A percentile compares a stretch with the other conserved stretches of the same genome.
Evolutionary conservation across 2,888 invertebrate genomes (phyloP).

Genomic region (Xylophagus ater): DNA sequence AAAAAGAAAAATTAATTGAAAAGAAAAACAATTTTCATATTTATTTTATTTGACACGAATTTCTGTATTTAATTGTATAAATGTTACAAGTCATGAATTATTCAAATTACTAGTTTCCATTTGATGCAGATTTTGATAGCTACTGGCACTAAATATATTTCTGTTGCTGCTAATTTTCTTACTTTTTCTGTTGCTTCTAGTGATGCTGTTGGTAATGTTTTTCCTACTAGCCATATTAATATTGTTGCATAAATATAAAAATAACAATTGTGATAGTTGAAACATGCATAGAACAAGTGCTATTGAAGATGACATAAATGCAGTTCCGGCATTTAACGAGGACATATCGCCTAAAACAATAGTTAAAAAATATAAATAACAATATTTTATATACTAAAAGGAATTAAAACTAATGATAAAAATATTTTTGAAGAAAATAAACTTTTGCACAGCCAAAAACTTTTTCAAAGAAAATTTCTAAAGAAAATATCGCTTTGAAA

Average conservation of each 20-base stretch:
- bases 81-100: slow-evolving; percentile 12
- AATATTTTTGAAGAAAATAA: no score
- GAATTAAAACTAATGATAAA: no score
- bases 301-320: slow-evolving; percentile 12
- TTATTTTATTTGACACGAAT: slow-evolving; percentile 3
- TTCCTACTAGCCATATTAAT: no score
- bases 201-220: slow-evolving; percentile 3
- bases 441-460: no score
- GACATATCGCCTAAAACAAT: slow-evolving; percentile 31
- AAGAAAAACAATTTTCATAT: no score
- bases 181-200: background rate
- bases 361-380: no score
- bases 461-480: no score
- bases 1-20: no score
- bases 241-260: slow-evolving; percentile 6
- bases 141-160: slow-evolving; percentile 1
- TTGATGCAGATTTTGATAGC: background rate
- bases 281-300: slow-evolving; percentile 10
- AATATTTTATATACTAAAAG: no score
- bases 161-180: background rate
- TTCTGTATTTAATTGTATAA: slow-evolving; percentile 3
- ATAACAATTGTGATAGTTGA: slow-evolving; percentile 10
- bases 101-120: slow-evolving; percentile 5
- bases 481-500: no score
- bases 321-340: slow-evolving; percentile 22